A percentile compares a stretch with the other conserved stretches of the same genome.
These are phyloP conservation scores for Epizoanthus rinbou DNA, from an alignment of 92 coral and sea anemone species.

Conservation along the genomic window DNA sequence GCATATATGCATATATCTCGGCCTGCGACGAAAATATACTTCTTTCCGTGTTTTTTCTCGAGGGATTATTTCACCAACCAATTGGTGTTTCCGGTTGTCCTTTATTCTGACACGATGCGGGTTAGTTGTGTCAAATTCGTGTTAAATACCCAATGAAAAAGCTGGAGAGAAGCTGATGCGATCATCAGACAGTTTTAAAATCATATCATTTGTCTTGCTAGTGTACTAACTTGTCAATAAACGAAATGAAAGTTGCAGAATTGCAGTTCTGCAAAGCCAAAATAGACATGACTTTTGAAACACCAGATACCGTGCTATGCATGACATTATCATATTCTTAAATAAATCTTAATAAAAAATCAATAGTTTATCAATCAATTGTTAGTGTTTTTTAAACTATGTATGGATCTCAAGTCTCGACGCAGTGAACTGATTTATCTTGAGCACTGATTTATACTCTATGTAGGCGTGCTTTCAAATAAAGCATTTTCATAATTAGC, in stretches of 20 bases:
- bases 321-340: background rate
- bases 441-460: background rate
- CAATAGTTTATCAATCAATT: conserved; percentile 9
- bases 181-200: background rate
- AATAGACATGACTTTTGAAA: background rate
- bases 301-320: background rate
- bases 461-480: background rate
- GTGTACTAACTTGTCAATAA: background rate
- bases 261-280: background rate
- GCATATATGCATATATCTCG: too few relatives aligned
- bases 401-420: background rate
- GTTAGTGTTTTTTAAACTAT: background rate
- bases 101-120: background rate
- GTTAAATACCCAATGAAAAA: background rate
- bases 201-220: background rate
- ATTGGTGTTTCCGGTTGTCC: background rate
- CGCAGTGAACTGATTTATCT: background rate
- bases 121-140: conserved; percentile 2
- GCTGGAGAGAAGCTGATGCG: too few relatives aligned
- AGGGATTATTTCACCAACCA: background rate
- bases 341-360: too few relatives aligned
- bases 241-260: background rate
- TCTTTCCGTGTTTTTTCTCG: background rate
- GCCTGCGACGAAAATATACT: too few relatives aligned
- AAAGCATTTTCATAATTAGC: background rate